phyloP scores from a whole-genome alignment of 2,113 vertebrate genomes.

The Pampusana beccarii region DNA sequence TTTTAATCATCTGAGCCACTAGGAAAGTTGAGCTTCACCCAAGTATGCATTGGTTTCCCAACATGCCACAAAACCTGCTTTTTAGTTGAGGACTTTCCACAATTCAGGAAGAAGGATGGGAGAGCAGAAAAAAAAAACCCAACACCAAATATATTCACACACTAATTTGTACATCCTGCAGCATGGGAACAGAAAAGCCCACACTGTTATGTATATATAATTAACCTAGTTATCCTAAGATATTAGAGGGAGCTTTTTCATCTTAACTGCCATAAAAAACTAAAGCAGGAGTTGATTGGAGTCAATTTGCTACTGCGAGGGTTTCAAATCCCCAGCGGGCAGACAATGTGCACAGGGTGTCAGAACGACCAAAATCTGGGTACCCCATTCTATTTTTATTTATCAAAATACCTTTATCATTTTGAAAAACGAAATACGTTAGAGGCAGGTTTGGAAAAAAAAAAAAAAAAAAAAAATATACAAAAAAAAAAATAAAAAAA shows the following conservation, averaged over 20 bases:
- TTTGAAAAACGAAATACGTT: background rate
- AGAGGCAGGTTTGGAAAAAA: background rate
- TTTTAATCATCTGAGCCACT: background rate
- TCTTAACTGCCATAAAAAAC: background rate
- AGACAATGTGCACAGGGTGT: accelerated
- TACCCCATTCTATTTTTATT: no score
- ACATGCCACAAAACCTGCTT: background rate
- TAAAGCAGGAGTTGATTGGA: background rate
- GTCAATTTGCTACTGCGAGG: background rate
- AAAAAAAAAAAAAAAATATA: no score
- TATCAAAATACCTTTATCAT: background rate
- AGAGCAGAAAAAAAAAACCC: background rate
- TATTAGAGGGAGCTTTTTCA: background rate
- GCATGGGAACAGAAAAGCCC: background rate
- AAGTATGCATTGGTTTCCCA: background rate
- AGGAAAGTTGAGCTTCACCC: background rate
- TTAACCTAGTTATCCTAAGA: background rate
- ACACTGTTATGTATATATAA: background rate
- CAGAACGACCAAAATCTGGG: no score
- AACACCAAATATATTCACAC: background rate
- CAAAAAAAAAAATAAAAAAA: no score
- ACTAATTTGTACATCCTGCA: background rate
- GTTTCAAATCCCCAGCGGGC: no score
- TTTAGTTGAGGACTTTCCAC: background rate
- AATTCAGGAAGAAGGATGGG: background rate